A percentile compares a stretch with the other conserved stretches of the same genome.
These are phyloP conservation scores for Thryonomys swinderianus DNA, from an alignment of 2,113 vertebrate genomes.

Conservation along the genomic window DNA sequence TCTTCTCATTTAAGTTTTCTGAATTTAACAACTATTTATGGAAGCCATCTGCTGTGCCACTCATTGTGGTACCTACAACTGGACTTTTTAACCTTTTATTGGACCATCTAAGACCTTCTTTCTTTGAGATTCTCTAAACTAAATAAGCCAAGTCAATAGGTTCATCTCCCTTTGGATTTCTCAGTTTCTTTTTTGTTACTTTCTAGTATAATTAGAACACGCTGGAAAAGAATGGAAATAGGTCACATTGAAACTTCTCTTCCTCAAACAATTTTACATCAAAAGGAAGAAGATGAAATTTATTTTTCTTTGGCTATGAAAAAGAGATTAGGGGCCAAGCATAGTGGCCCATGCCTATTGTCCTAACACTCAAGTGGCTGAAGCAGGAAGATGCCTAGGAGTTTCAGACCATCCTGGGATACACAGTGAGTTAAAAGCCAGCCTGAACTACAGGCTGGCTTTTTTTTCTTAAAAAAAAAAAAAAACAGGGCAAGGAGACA, in stretches of 20 bases:
- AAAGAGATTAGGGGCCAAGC: background rate
- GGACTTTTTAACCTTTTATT: background rate
- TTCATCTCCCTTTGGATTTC: background rate
- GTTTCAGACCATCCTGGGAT: no score
- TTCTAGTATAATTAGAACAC: constrained; percentile 23
- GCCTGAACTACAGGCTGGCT: no score
- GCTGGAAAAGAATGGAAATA: background rate
- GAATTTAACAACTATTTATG: background rate
- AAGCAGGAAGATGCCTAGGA: no score
- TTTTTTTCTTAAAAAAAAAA: background rate
- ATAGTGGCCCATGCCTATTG: no score
- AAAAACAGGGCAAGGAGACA: constrained; percentile 2
- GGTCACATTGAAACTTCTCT: background rate
- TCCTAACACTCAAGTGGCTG: no score
- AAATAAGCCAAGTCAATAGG: background rate
- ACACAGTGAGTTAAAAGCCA: no score
- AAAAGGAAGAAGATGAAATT: constrained; percentile 9
- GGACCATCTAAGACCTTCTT: background rate
- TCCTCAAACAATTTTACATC: constrained; percentile 48
- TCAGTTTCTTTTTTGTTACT: constrained; percentile 3
- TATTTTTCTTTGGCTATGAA: constrained; percentile 34
- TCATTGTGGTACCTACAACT: background rate
- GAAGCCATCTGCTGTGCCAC: background rate
- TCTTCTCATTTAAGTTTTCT: background rate
- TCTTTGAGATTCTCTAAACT: background rate